Evolutionary conservation across 2,797 vertebrate genomes (phyloP).

Genomic region (Hephaestus fuliginosus): DNA sequence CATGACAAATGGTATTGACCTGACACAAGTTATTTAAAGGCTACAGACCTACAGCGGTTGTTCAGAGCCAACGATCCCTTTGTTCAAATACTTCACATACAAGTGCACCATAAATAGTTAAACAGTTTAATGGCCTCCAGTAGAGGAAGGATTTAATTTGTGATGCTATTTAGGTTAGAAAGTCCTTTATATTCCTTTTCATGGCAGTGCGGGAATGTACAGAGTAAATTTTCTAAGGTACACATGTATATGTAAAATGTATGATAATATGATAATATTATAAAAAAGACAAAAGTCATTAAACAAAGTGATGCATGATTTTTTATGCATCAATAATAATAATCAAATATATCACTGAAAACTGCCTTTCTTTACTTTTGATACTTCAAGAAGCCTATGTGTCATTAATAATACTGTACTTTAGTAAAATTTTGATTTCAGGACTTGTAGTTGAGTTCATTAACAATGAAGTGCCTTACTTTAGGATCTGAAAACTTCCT

Average conservation of each 20-base stretch:
- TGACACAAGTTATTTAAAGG: neutral
- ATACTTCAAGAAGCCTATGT: neutral
- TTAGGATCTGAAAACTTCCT: neutral
- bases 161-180: neutral
- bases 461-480: neutral
- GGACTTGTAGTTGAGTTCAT: neutral
- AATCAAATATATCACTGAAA: neutral
- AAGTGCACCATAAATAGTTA: neutral
- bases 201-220: too few relatives aligned
- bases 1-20: slow-evolving; percentile 3
- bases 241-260: too few relatives aligned
- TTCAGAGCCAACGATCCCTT: neutral
- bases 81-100: neutral
- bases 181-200: neutral
- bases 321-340: neutral
- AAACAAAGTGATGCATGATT: neutral
- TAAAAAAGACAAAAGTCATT: too few relatives aligned
- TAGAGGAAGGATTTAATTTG: neutral
- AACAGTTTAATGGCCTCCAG: neutral
- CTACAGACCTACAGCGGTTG: neutral
- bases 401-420: neutral
- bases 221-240: too few relatives aligned
- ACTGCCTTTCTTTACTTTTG: neutral
- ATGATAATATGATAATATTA: too few relatives aligned
- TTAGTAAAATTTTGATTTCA: neutral